Percentiles rank a stretch among this genome's conserved stretches.
phyloP scores from a whole-genome alignment of 2,888 invertebrate genomes.

The Meloe dianella region DNA sequence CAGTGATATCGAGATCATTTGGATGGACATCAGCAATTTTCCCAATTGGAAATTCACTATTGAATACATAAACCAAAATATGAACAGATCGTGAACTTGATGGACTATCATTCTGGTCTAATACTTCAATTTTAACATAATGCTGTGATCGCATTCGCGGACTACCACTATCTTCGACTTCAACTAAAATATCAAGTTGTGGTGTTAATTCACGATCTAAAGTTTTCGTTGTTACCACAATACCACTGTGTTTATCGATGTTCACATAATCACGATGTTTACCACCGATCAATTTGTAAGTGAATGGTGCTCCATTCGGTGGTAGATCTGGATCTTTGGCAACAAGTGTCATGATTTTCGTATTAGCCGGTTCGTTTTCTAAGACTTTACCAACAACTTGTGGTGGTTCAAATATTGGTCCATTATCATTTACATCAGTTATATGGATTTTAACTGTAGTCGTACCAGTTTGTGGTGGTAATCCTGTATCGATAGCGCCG shows the following conservation, averaged over 20 bases:
- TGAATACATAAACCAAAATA: conserved; percentile 78
- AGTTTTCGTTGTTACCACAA: conserved; percentile 77
- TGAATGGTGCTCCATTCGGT: conserved; percentile 90
- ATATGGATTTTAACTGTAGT: conserved; percentile 80
- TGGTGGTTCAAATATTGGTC: conserved; percentile 78
- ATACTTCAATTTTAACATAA: conserved; percentile 74
- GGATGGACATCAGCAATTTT: conserved; percentile 92
- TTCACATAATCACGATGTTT: conserved; percentile 77
- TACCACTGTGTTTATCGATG: conserved; percentile 80
- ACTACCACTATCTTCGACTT: conserved; percentile 87
- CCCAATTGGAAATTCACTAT: conserved; percentile 76
- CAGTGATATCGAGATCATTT: conserved; percentile 88
- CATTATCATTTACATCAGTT: conserved; percentile 92
- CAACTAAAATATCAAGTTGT: conserved; percentile 74
- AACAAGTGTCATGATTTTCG: conserved; percentile 81
- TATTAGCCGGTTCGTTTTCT: conserved; percentile 86
- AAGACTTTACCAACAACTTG: conserved; percentile 77
- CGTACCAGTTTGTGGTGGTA: conserved; percentile 91
- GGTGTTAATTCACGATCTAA: conserved; percentile 85
- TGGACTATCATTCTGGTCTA: conserved; percentile 91
- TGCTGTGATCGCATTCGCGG: conserved; percentile 85
- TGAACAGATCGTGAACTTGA: conserved; percentile 83
- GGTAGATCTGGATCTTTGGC: conserved; percentile 90
- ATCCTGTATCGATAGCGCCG: conserved; percentile 87
- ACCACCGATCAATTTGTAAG: conserved; percentile 79